Evolutionary conservation across 53 echinoderm and acorn worm genomes (phyloP).

Genomic region (Stichopus horrens): DNA sequence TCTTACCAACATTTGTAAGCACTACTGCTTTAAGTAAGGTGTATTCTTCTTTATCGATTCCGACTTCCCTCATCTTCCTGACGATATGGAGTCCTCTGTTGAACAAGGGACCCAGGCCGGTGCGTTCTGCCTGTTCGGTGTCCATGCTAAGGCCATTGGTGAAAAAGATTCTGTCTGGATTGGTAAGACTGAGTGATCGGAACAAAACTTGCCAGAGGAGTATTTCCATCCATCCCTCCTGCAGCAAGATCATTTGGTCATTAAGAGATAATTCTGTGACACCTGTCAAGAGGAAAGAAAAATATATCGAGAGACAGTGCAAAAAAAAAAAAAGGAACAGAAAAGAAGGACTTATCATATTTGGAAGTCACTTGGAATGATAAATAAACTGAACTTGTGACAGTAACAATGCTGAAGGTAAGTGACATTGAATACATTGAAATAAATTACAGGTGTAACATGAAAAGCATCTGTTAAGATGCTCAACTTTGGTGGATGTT

Average conservation of each 20-base stretch:
- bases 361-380: too few species aligned
- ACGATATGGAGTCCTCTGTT: slow-evolving; percentile 57
- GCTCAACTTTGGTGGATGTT: too few species aligned
- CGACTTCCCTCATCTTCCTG: slow-evolving; percentile 67
- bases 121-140: slow-evolving; percentile 61
- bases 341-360: background rate
- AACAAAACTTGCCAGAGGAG: slow-evolving; percentile 79
- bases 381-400: too few species aligned
- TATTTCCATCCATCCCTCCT: slow-evolving; percentile 93
- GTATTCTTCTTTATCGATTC: slow-evolving; percentile 72
- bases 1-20: slow-evolving; percentile 77
- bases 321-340: background rate
- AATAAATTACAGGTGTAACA: too few species aligned
- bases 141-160: slow-evolving; percentile 73
- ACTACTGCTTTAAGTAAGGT: slow-evolving; percentile 82
- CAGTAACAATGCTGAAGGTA: too few species aligned
- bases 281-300: slow-evolving; percentile 43
- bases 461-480: too few species aligned
- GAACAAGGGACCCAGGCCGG: slow-evolving; percentile 58
- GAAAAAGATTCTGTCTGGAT: slow-evolving; percentile 73
- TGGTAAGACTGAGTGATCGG: slow-evolving; percentile 68
- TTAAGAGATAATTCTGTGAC: slow-evolving; percentile 74
- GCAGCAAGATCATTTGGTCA: slow-evolving; percentile 85
- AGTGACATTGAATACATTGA: too few species aligned
- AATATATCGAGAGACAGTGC: background rate